A percentile compares a stretch with the other conserved stretches of the same genome.
Conservation (phyloP, 1,140 invertebrate species). For the Bactericera cockerelli region DNA sequence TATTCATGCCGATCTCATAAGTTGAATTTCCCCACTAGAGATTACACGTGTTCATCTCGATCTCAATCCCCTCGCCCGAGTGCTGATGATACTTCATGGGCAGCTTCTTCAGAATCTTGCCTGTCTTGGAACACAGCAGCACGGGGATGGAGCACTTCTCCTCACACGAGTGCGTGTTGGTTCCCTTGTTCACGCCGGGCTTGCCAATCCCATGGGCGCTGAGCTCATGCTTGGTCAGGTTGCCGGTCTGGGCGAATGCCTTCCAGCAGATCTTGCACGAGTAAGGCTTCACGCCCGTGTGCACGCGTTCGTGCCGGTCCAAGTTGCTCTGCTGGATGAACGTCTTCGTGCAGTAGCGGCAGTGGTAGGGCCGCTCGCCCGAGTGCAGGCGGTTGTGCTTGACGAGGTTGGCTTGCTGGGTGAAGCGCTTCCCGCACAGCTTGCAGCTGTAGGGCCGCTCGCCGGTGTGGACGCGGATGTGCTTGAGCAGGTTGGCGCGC, state of each 20-base stretch:
- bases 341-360: constrained; percentile 41
- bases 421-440: constrained; percentile 41
- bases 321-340: constrained; percentile 48
- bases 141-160: constrained; percentile 15
- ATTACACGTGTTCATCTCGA: no score
- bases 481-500: constrained; percentile 53
- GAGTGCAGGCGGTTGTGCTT: constrained; percentile 38
- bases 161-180: constrained; percentile 3
- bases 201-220: constrained; percentile 25
- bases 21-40: no score
- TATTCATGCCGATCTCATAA: no score
- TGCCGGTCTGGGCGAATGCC: constrained; percentile 17
- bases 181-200: neutral
- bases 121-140: constrained; percentile 15
- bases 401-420: constrained; percentile 34
- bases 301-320: constrained; percentile 45
- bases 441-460: constrained; percentile 43
- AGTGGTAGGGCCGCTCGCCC: constrained; percentile 45
- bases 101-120: constrained; percentile 16
- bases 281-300: constrained; percentile 50
- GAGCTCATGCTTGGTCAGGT: constrained; percentile 20
- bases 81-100: no score
- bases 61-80: no score
- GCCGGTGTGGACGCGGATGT: constrained; percentile 50
- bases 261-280: constrained; percentile 39